phyloP scores from a whole-genome alignment of 2,113 vertebrate species.

The Tiliqua scincoides region DNA sequence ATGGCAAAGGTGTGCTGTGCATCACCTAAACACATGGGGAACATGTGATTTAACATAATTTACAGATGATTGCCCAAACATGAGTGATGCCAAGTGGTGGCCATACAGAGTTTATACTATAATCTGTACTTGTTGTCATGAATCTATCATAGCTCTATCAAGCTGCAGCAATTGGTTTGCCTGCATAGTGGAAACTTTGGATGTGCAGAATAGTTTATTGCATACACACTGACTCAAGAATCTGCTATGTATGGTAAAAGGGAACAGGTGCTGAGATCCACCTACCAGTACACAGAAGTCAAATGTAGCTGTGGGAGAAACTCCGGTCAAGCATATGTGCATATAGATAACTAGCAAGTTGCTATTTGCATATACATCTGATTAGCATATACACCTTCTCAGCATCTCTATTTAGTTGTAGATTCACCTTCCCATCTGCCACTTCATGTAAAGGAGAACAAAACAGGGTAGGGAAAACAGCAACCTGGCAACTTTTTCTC shows the following conservation, averaged over 20 bases:
- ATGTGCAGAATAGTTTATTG: not conserved
- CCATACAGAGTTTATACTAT: not conserved
- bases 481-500: not conserved
- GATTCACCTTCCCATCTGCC: not conserved
- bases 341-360: too few species aligned
- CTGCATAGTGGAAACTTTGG: not conserved
- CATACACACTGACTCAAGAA: not conserved
- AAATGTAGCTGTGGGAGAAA: too few species aligned
- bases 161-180: not conserved
- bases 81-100: not conserved
- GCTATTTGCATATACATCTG: not conserved
- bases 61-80: not conserved
- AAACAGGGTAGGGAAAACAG: not conserved
- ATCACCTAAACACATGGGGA: not conserved
- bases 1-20: not conserved
- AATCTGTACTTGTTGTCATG: not conserved
- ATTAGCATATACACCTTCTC: not conserved
- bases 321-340: too few species aligned
- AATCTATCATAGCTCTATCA: not conserved
- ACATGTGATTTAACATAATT: not conserved
- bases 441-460: not conserved
- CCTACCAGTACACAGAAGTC: too few species aligned
- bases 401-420: not conserved
- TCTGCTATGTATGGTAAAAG: too few species aligned
- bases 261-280: too few species aligned